Percentiles rank a stretch among this genome's conserved stretches.
Evolutionary conservation across 2,888 invertebrate species (phyloP).

Genomic region (Protonemura montana): DNA sequence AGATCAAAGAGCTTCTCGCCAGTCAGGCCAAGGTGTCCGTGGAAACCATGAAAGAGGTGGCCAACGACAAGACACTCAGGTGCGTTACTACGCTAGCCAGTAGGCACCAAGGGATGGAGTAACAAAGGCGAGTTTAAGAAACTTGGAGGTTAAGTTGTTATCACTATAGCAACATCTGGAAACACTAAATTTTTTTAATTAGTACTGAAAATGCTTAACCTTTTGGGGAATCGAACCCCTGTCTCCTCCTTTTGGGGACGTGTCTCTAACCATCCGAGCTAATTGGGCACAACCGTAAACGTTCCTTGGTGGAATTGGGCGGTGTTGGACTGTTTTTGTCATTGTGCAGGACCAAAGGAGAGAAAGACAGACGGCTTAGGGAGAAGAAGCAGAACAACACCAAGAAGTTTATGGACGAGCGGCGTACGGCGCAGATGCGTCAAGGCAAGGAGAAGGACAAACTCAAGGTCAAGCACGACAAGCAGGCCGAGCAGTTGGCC

Average conservation of each 20-base stretch:
- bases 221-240: too few relatives aligned
- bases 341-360: slow-evolving; percentile 82
- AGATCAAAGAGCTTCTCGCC: slow-evolving; percentile 94
- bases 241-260: too few relatives aligned
- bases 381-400: slow-evolving; percentile 98
- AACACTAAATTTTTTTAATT: too few relatives aligned
- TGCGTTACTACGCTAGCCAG: not conserved
- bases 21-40: slow-evolving; percentile 96
- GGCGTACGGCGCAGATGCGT: slow-evolving; percentile 86
- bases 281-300: too few relatives aligned
- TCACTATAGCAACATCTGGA: too few relatives aligned
- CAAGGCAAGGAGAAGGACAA: slow-evolving; percentile 92
- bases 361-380: slow-evolving; percentile 90
- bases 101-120: too few relatives aligned
- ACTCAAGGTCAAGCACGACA: slow-evolving; percentile 88
- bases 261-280: too few relatives aligned
- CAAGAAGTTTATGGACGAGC: slow-evolving; percentile 96
- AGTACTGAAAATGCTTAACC: too few relatives aligned
- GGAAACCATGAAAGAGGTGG: slow-evolving; percentile 95
- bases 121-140: too few relatives aligned
- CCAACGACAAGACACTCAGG: slow-evolving; percentile 91
- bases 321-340: too few relatives aligned
- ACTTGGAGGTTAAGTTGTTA: too few relatives aligned
- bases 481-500: slow-evolving; percentile 87
- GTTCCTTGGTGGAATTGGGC: too few relatives aligned